Base-by-base conservation (phyloP, 2,113 vertebrate genomes). In the Tricholaema leucomelas region DNA sequence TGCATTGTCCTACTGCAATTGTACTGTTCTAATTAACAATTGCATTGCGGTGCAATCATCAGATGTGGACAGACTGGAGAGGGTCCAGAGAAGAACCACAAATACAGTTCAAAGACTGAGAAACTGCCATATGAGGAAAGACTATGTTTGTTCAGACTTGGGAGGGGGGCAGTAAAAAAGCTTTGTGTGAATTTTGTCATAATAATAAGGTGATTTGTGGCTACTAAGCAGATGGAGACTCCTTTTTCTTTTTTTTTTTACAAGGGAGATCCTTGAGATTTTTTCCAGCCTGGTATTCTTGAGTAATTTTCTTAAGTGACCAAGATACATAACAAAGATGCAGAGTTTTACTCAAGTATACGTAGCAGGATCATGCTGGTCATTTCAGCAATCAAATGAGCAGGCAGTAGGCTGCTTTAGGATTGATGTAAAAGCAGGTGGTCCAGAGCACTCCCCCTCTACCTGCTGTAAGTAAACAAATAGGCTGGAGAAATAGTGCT, bases 341-440 rank as follows among this genome's bases (percentile, higher is more conserved):
- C 35, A 9, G 0, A 3, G 19, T 20, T 20, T 50, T 46, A 8
- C 33, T 58, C 16, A 15, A 33, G 30, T 10, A 23, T 11, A 10
- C 3, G 46, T 38, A 65, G 69, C 46, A 42, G 46, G 24, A 93
- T 2, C 0, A 0, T 35, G 38, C 33, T 0, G 3, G 35, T 52
- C 19, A 38, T 56, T 38, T 64, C 20, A 21, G 66, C 38, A 46
- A 5, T 4, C 8, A 12, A 55, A 38, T 15, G 38, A 38, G 74
- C 38, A 44, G 33, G 74, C 25, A 25, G 35, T 31, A 25, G 30
- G 35, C 12, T 0, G 0, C 6, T 73, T 46, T 46, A 31, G 28
- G 31, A 8, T 4, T 61, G 56, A 38, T 64, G 63, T 8, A 55
- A 33, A 31, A 59, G 42, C 31, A 72, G 28, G 14, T 66, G 12